Evolutionary conservation across 2,113 vertebrate species (phyloP).

Genomic region (Corapipo altera): DNA sequence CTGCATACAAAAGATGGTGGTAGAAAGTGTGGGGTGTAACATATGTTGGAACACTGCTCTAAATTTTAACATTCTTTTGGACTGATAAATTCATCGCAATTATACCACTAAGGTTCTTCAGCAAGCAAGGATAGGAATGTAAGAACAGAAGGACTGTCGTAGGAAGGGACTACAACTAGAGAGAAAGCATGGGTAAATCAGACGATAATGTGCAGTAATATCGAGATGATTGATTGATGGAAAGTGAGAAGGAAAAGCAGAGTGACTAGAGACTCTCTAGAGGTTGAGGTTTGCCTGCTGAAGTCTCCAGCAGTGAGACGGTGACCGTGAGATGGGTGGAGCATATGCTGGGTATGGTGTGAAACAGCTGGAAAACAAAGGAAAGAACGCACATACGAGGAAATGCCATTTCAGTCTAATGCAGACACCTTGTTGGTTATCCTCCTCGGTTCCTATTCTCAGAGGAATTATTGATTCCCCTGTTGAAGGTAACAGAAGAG

Average conservation of each 20-base stretch:
- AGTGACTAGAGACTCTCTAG: not conserved
- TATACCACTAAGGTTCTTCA: not conserved
- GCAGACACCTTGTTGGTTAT: not conserved
- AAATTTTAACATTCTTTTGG: not conserved
- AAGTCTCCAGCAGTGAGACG: not conserved
- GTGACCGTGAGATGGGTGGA: not conserved
- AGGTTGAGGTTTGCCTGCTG: not conserved
- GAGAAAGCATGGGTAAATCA: not conserved
- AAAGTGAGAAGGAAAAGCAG: not conserved
- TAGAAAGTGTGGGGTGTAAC: not conserved
- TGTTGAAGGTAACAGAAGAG: not conserved
- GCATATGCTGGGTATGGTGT: rapidly evolving
- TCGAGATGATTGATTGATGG: not conserved
- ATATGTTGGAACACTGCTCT: not conserved
- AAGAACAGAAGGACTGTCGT: not conserved
- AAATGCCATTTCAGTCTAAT: not conserved
- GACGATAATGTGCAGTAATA: not conserved
- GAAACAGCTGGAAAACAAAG: not conserved
- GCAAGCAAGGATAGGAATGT: not conserved
- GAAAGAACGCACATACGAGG: not conserved
- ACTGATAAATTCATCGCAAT: not conserved
- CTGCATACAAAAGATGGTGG: not conserved
- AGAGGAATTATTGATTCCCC: not conserved
- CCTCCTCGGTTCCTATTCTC: not conserved
- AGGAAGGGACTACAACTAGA: not conserved